Evolutionary conservation across 2,888 invertebrate genomes (phyloP).

Genomic region (Epistrophe eligans): DNA sequence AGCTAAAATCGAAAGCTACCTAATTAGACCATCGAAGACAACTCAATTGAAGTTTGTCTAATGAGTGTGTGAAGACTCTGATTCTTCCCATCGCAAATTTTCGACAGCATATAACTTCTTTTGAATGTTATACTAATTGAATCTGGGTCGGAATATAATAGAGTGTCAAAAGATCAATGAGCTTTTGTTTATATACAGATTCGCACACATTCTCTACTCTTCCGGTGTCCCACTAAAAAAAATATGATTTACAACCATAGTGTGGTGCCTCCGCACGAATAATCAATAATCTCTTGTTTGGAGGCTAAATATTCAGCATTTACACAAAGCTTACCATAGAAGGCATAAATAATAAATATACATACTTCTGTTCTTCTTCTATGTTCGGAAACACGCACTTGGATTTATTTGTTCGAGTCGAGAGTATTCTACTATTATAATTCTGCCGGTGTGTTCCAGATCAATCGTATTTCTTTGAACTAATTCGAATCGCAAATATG

Average conservation of each 20-base stretch:
- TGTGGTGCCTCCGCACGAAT: conserved; percentile 18
- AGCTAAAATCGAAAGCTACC: conserved; percentile 65
- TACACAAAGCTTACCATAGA: conserved; percentile 23
- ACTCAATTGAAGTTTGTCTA: conserved; percentile 32
- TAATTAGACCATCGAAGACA: conserved; percentile 48
- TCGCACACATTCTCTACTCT: conserved; percentile 36
- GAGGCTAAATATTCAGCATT: conserved; percentile 51
- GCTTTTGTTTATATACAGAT: conserved; percentile 8
- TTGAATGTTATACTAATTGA: conserved; percentile 49
- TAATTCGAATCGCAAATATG: conserved; percentile 75
- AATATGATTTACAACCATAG: conserved; percentile 31
- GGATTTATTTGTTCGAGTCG: conserved; percentile 61
- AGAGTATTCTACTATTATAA: conserved; percentile 35
- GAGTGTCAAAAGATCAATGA: conserved; percentile 51
- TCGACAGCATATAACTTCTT: conserved; percentile 6
- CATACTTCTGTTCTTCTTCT: conserved; percentile 14
- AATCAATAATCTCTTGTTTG: conserved; percentile 70
- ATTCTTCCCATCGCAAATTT: conserved; percentile 7
- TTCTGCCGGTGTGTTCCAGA: conserved; percentile 62
- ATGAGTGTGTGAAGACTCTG: conserved; percentile 47
- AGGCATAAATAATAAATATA: not conserved
- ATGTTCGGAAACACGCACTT: conserved; percentile 62
- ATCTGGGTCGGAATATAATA: conserved; percentile 56
- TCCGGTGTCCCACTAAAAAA: conserved; percentile 67
- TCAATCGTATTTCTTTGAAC: conserved; percentile 75